Conservation (phyloP, 2,113 vertebrate genomes). For the Prionailurus viverrinus region DNA sequence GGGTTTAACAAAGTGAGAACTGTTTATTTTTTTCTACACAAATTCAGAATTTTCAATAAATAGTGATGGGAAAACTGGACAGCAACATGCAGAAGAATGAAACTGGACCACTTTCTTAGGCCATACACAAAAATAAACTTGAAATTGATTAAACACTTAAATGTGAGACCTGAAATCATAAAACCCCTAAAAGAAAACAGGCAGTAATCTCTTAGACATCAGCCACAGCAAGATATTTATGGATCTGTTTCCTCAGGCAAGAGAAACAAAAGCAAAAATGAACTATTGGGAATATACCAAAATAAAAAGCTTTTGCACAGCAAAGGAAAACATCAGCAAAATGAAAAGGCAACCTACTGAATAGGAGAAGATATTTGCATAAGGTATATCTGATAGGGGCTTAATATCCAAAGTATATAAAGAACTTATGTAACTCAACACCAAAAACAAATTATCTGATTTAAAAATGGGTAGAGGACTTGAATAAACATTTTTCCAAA, state of each 20-base stretch:
- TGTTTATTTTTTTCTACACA: not conserved
- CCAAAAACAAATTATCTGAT: not conserved
- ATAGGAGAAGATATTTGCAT: not conserved
- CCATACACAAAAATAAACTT: not conserved
- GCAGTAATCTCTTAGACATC: not conserved
- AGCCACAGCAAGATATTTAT: not conserved
- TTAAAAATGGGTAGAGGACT: not conserved
- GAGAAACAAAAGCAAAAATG: not conserved
- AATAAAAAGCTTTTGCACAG: not conserved
- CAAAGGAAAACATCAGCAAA: not conserved
- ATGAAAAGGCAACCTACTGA: not conserved
- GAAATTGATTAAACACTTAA: not conserved
- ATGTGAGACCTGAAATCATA: not conserved
- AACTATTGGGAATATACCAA: not conserved
- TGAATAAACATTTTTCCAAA: not conserved
- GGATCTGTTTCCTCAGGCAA: not conserved
- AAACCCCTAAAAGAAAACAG: not conserved
- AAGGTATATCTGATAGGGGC: not conserved
- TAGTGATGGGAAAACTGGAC: not conserved
- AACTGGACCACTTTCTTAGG: not conserved
- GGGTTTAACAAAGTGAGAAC: not conserved
- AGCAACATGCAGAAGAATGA: not conserved
- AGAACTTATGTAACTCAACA: not conserved
- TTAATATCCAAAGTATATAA: not conserved
- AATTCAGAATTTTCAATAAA: not conserved